Conservation (phyloP, 23 tunicate species). For the Trididemnum nubilum region DNA sequence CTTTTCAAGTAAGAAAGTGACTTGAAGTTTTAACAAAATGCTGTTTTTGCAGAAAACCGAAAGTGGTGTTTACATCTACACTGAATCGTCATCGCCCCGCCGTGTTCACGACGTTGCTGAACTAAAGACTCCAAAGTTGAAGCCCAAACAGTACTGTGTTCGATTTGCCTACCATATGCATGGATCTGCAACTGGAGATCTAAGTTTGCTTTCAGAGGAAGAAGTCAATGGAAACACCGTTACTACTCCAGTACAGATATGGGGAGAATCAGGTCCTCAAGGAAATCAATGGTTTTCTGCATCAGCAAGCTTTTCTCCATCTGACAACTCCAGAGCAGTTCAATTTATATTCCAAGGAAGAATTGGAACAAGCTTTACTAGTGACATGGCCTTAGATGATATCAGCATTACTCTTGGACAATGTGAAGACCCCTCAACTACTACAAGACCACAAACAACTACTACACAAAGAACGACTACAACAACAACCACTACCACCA, state of each 20-base stretch:
- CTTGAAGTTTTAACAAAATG: too few relatives aligned
- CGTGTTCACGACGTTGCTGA: conserved; percentile 49
- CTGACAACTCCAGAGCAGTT: conserved; percentile 29
- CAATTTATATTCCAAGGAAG: conserved; percentile 64
- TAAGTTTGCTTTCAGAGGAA: conserved; percentile 57
- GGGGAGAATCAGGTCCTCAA: conserved; percentile 62
- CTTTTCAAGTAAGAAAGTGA: too few relatives aligned
- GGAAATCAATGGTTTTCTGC: conserved; percentile 64
- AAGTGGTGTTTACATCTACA: conserved; percentile 72
- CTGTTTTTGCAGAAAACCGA: conserved; percentile 60
- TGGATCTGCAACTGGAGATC: conserved; percentile 80
- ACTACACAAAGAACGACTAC: conserved; percentile 42
- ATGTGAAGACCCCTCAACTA: conserved; percentile 38
- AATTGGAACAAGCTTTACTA: conserved; percentile 84
- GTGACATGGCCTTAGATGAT: conserved; percentile 91
- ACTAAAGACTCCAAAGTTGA: conserved; percentile 56
- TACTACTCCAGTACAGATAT: conserved; percentile 4
- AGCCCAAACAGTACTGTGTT: conserved; percentile 64
- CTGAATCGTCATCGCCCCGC: conserved; percentile 84
- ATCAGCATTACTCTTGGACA: conserved; percentile 48
- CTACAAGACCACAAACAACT: conserved; percentile 41
- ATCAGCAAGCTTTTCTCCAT: conserved; percentile 36
- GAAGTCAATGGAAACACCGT: conserved; percentile 15
- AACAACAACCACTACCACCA: conserved; percentile 37
- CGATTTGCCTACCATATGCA: conserved; percentile 78